Percentiles rank a stretch among this genome's conserved stretches.
Conservation (phyloP, 1,140 invertebrate species). For the Nasonia giraulti region DNA sequence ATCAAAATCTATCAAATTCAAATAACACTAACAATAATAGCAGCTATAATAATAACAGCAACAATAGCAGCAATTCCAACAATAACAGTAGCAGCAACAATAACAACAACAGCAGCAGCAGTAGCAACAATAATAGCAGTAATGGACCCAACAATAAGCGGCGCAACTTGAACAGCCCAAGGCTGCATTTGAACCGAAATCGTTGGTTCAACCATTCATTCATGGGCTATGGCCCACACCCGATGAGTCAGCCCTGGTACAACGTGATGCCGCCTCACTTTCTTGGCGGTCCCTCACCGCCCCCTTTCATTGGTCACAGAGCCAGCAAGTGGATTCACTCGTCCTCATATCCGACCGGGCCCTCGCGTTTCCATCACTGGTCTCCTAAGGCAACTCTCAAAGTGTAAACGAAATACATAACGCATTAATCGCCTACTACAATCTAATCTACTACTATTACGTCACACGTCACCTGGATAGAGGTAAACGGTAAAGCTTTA, state of each 20-base stretch:
- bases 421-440: slow-evolving; percentile 57
- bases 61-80: slow-evolving; percentile 31
- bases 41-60: slow-evolving; percentile 27
- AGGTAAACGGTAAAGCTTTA: slow-evolving; percentile 29
- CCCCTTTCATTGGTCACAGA: slow-evolving; percentile 66
- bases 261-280: slow-evolving; percentile 68
- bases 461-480: slow-evolving; percentile 49
- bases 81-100: slow-evolving; percentile 10
- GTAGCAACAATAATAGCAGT: slow-evolving; percentile 31
- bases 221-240: slow-evolving; percentile 66
- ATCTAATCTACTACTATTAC: slow-evolving; percentile 47
- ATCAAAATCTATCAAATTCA: slow-evolving; percentile 66
- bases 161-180: slow-evolving; percentile 68
- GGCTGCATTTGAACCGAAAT: slow-evolving; percentile 65
- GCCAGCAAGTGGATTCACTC: slow-evolving; percentile 68
- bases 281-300: slow-evolving; percentile 67
- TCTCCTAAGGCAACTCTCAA: slow-evolving; percentile 71
- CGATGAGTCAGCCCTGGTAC: slow-evolving; percentile 69
- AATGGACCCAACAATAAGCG: slow-evolving; percentile 62
- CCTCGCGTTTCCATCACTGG: slow-evolving; percentile 70
- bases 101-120: slow-evolving; percentile 32
- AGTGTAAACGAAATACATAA: slow-evolving; percentile 62
- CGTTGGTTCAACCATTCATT: slow-evolving; percentile 70
- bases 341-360: slow-evolving; percentile 65
- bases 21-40: slow-evolving; percentile 50